phyloP scores from a whole-genome alignment of 2,113 vertebrate genomes.

The Rynchops niger region DNA sequence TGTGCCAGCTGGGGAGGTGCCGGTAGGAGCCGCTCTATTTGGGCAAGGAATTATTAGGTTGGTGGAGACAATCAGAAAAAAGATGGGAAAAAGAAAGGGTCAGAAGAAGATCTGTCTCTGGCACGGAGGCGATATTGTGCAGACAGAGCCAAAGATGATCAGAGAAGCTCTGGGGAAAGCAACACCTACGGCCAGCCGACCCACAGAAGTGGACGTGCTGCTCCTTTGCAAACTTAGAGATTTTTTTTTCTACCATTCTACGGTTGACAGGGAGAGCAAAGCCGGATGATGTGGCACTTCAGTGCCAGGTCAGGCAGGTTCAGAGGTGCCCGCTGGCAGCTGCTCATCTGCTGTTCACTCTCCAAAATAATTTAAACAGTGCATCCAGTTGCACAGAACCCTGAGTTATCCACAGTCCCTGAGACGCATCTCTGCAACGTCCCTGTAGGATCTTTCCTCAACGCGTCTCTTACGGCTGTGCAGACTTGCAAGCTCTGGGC shows the following conservation, averaged over 20 bases:
- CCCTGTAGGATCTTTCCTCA: background rate
- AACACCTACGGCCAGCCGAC: background rate
- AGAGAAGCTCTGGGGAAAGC: background rate
- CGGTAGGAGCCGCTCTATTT: background rate
- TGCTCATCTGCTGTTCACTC: background rate
- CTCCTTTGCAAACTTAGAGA: background rate
- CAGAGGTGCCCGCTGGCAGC: background rate
- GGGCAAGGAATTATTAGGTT: background rate
- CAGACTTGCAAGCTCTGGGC: background rate
- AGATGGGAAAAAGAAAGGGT: background rate
- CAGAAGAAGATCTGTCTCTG: background rate
- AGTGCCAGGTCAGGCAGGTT: background rate
- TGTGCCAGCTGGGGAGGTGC: background rate
- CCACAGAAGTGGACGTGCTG: accelerated
- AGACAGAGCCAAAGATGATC: background rate
- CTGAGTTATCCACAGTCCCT: background rate
- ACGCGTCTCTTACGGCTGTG: background rate
- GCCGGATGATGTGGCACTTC: background rate
- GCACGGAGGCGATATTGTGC: background rate
- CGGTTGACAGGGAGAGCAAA: background rate
- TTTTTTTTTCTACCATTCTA: background rate
- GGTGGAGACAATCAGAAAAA: background rate
- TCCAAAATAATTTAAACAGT: background rate
- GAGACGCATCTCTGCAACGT: background rate
- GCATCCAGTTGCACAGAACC: background rate